These are phyloP conservation scores for Acipenser oxyrinchus DNA, from an alignment of 2,797 vertebrate genomes.

Conservation along the genomic window DNA sequence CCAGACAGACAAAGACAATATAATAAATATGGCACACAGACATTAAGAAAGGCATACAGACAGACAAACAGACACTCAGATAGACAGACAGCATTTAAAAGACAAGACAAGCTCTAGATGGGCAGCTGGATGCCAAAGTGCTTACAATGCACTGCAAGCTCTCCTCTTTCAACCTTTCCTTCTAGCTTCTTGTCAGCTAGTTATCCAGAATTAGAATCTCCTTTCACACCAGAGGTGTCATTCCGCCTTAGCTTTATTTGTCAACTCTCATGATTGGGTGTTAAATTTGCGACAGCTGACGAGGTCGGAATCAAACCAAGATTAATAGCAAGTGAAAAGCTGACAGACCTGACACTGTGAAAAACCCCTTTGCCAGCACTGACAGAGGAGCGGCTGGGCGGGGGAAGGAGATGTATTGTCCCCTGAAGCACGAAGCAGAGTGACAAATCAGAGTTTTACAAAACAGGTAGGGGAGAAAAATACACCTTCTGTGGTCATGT, in stretches of 20 bases:
- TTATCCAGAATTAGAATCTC: conserved; percentile 74
- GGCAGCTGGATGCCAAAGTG: conserved; percentile 45
- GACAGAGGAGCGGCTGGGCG: conserved; percentile 3
- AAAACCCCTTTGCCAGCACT: conserved; percentile 20
- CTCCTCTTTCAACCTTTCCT: conserved; percentile 40
- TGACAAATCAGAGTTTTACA: conserved; percentile 41
- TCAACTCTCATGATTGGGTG: conserved; percentile 60
- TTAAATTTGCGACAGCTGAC: conserved; percentile 68
- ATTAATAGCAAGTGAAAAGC: conserved; percentile 91
- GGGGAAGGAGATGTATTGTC: neutral
- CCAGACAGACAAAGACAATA: conserved; percentile 21
- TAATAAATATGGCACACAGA: neutral
- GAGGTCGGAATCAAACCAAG: conserved; percentile 59
- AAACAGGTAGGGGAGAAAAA: conserved; percentile 50
- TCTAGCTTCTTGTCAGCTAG: conserved; percentile 66
- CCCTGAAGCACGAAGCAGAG: conserved; percentile 15
- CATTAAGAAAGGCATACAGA: conserved; percentile 16
- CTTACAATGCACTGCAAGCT: conserved; percentile 62
- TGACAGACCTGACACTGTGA: conserved; percentile 64
- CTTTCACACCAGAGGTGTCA: conserved; percentile 73
- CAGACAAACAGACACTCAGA: conserved; percentile 25
- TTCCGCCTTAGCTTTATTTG: conserved; percentile 63
- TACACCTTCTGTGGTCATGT: conserved; percentile 49
- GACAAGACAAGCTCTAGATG: conserved; percentile 9
- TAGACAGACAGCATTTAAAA: conserved; percentile 16